These are phyloP conservation scores for Lasioglossum figueresi DNA, from an alignment of 2,888 invertebrate species.

Conservation along the genomic window DNA sequence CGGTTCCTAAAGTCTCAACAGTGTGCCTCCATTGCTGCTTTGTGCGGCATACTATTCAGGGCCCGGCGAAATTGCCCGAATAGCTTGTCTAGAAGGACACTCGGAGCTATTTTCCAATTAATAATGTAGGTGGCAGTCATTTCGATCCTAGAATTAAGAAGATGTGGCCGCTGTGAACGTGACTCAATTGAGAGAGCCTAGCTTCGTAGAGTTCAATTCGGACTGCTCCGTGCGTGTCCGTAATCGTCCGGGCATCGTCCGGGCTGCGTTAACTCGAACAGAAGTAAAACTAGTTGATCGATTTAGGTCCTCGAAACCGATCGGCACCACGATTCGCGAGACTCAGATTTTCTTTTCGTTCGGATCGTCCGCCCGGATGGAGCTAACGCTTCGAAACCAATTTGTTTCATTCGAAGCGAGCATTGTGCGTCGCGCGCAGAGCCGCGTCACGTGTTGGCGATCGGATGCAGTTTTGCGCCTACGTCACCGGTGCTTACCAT, in stretches of 20 bases:
- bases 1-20: conserved; percentile 14
- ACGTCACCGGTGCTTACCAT: conserved; percentile 55
- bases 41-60: conserved; percentile 36
- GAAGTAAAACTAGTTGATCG: not conserved
- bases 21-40: conserved; percentile 39
- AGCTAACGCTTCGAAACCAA: not conserved
- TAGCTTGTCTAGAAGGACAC: conserved; percentile 46
- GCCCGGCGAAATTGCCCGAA: conserved; percentile 52
- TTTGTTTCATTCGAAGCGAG: not conserved
- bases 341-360: not conserved
- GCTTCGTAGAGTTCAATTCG: conserved; percentile 9
- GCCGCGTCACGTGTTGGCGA: conserved; percentile 37
- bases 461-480: conserved; percentile 47
- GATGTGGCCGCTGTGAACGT: conserved; percentile 33
- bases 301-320: not conserved
- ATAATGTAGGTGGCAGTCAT: conserved; percentile 55
- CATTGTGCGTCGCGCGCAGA: not conserved
- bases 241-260: not conserved
- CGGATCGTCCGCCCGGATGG: not conserved
- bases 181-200: conserved; percentile 36
- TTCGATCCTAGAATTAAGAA: conserved; percentile 53
- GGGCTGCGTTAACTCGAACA: not conserved
- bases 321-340: not conserved
- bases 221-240: not conserved
- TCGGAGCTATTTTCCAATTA: conserved; percentile 52